Base-by-base conservation (phyloP, 1,140 invertebrate species). In the Luehdorfia chinensis region DNA sequence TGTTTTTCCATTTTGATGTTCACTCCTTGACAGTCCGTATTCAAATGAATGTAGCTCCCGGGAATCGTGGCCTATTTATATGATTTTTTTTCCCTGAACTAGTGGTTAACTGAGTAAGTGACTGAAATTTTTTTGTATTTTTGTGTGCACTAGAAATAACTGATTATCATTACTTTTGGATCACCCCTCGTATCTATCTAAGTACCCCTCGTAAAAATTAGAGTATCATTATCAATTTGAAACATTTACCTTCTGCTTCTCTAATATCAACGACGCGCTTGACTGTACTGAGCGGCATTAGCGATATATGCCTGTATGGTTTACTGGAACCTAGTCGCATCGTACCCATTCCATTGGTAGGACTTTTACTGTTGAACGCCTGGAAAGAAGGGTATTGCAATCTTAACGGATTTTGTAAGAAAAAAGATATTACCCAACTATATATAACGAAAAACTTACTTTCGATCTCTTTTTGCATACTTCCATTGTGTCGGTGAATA, bases 401-500 rank as follows among this genome's bases (percentile, higher is more conserved):
- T 27, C 19, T 16, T 2, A 36, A 34, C 7, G 11, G 7, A 32
- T 33, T 23, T 30, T 30, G 44, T 11, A 13, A 6, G n/a, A 11
- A 41, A 36, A 7, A n/a, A 21, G 6, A 21, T 21, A 6, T 3
- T 21, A 21, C 19, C 11, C 8, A 36, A 19, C 18, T 16, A 31
- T 21, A 9, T 48, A 44, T 15, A 46, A 46, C 16, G 4, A 7
- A n/a, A 16, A 25, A 32, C 15, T 90, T 44, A 87, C 91, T 75
- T 94, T 94, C 11, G 93, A 95, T 69, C 94, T 90, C 76, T 94
- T 94, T 76, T 97, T 97, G 87, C 93, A 94, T 69, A 98, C 94
- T 88, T 98, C 96, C 63, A 98, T 90, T 51, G 94, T 94, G 87
- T 99, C 97, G 15, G 95, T 96, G 77, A 98, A 98, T 0, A 99